Base-by-base conservation (phyloP, 2,113 vertebrate genomes). In the Phalacrocorax pelagicus region DNA sequence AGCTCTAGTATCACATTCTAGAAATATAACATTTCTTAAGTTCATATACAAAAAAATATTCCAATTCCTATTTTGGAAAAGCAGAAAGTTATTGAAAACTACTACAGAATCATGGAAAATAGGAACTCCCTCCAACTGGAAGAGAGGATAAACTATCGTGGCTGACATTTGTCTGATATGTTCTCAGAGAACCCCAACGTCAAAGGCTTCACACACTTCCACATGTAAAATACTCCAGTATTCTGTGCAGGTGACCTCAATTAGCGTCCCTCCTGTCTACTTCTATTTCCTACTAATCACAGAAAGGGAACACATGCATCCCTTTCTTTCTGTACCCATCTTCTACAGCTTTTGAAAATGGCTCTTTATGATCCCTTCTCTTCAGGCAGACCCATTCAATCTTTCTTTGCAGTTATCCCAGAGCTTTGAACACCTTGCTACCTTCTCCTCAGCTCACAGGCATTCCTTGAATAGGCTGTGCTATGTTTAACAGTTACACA, bases 41-140 rank as follows among this genome's bases (percentile, higher is more conserved):
- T 11, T 82, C 32, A 14, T 14, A n/a, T 5, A 40, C 29, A 58
- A 70, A 62, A 0, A 0, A 23, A 15, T 0, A 62, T 49, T 71
- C 29, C 36, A 62, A 42, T 57, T 86, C 40, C 16, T 24, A 36
- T 42, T 58, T 49, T 40, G 24, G 42, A 54, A 75, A 84, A 75
- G 61, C 29, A 77, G 16, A 21, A 88, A 57, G 26, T 38, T 52
- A 29, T 3, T 46, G 29, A 79, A 61, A 92, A 74, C 21, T 58
- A 18, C 13, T 42, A 52, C 24, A 36, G 34, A 46, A 55, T 29
- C 5, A 52, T 1, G 3, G 26, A 54, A 86, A 84, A 61, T 3
- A 42, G n/a, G 20, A 77, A 61, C 13, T 69, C 6, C 5, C 17
- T 77, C 44, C 46, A 73, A 20, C 1, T 5, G 30, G 32, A 79